These are phyloP conservation scores for Fistularia tabacaria DNA, from an alignment of 2,797 vertebrate species.

Conservation along the genomic window DNA sequence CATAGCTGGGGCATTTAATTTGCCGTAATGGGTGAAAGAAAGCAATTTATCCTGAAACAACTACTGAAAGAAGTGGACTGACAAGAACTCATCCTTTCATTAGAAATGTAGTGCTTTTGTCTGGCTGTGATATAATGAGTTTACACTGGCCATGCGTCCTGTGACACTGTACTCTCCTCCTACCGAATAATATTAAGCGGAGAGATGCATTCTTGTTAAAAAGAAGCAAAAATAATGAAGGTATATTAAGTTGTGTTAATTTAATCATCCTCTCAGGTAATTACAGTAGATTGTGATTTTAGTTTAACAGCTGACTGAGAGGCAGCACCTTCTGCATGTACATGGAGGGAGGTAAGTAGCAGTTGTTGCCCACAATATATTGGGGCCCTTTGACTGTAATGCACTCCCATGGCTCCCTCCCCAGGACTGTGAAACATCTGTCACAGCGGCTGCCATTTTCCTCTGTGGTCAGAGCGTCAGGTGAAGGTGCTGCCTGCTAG, in stretches of 20 bases:
- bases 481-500: constrained; percentile 74
- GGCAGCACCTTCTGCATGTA: not conserved
- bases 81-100: too few species aligned
- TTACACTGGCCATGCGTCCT: constrained; percentile 40
- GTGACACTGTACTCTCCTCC: too few species aligned
- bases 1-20: too few species aligned
- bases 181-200: too few species aligned
- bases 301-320: constrained; percentile 38
- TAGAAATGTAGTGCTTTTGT: too few species aligned
- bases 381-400: constrained; percentile 58
- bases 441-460: constrained; percentile 72
- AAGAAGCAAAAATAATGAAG: not conserved
- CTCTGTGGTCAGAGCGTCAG: constrained; percentile 71
- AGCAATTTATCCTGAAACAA: too few species aligned
- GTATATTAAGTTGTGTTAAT: constrained; percentile 1
- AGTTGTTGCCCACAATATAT: constrained; percentile 58
- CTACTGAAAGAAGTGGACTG: too few species aligned
- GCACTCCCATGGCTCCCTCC: constrained; percentile 60
- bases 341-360: constrained; percentile 53
- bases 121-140: constrained; percentile 40
- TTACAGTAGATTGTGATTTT: constrained; percentile 4
- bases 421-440: constrained; percentile 75
- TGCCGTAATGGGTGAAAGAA: too few species aligned
- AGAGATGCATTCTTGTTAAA: too few species aligned
- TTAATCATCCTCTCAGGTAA: not conserved